These are phyloP conservation scores for Amphipyra tragopoginis DNA, from an alignment of 2,888 invertebrate genomes.

Conservation along the genomic window DNA sequence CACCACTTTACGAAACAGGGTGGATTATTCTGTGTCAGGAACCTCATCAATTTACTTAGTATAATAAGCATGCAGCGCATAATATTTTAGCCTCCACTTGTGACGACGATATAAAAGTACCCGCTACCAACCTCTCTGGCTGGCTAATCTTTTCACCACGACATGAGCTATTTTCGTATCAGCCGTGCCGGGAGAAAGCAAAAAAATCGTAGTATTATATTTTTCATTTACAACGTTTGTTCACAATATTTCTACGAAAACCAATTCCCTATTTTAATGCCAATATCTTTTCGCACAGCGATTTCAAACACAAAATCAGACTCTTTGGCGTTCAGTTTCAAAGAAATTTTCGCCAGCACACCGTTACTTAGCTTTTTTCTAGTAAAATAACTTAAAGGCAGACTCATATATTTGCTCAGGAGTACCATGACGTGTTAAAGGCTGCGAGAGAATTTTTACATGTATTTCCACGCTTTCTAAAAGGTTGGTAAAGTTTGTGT, in stretches of 20 bases:
- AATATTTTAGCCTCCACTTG: too few relatives aligned
- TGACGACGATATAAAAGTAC: too few relatives aligned
- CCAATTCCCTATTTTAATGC: background rate
- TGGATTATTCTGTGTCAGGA: too few relatives aligned
- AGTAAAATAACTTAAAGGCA: slow-evolving; percentile 38
- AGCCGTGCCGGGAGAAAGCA: too few relatives aligned
- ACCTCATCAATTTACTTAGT: too few relatives aligned
- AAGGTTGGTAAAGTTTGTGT: slow-evolving; percentile 31
- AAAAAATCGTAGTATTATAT: too few relatives aligned
- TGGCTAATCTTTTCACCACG: too few relatives aligned
- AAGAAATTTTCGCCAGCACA: slow-evolving; percentile 31
- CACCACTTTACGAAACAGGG: too few relatives aligned
- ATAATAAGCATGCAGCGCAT: too few relatives aligned
- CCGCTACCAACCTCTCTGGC: too few relatives aligned
- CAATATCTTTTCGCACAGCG: slow-evolving; percentile 12
- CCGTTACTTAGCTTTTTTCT: slow-evolving; percentile 38
- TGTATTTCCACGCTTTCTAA: slow-evolving; percentile 40
- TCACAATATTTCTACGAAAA: background rate
- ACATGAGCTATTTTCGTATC: too few relatives aligned
- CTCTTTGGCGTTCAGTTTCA: slow-evolving; percentile 25
- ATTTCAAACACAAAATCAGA: slow-evolving; percentile 42
- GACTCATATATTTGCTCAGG: slow-evolving; percentile 31
- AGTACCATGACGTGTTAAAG: slow-evolving; percentile 31
- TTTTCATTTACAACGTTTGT: background rate
- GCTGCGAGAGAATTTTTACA: slow-evolving; percentile 37